A percentile compares a stretch with the other conserved stretches of the same genome.
Evolutionary conservation across 2,888 invertebrate genomes (phyloP).

Genomic region (Ennomos fuscantarius): DNA sequence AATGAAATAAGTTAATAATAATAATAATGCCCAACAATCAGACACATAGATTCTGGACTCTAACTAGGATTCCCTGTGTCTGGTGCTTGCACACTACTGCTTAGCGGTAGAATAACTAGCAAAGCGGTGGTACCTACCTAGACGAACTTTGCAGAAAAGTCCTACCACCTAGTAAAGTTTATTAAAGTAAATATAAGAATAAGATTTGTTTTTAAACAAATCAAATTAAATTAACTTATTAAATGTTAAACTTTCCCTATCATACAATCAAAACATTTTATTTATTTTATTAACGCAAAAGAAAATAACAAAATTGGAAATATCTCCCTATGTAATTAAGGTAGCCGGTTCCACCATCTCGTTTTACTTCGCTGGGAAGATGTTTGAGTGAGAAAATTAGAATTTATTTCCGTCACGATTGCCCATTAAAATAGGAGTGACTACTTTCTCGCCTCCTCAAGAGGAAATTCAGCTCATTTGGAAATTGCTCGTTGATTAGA

Average conservation of each 20-base stretch:
- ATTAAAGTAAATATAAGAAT: too few relatives aligned
- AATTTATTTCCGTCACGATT: constrained; percentile 46
- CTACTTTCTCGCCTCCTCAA: constrained; percentile 30
- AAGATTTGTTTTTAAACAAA: background rate
- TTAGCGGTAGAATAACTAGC: too few relatives aligned
- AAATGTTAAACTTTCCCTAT: constrained; percentile 43
- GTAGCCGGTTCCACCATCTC: constrained; percentile 39
- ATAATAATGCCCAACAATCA: too few relatives aligned
- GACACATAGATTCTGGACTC: too few relatives aligned
- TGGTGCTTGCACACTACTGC: too few relatives aligned
- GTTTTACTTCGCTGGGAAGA: constrained; percentile 39
- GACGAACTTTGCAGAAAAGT: too few relatives aligned
- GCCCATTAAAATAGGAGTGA: constrained; percentile 35
- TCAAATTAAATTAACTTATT: constrained; percentile 52
- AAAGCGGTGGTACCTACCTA: too few relatives aligned
- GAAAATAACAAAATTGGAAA: constrained; percentile 56
- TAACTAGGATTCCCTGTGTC: too few relatives aligned
- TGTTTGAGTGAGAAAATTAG: constrained; percentile 45
- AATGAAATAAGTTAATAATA: too few relatives aligned
- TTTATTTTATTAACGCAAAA: constrained; percentile 49
- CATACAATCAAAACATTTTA: constrained; percentile 45
- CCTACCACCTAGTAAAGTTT: too few relatives aligned
- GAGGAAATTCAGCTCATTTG: constrained; percentile 23
- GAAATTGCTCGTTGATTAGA: constrained; percentile 11
- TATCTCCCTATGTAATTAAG: constrained; percentile 53